phyloP scores from a whole-genome alignment of 2,797 vertebrate species.

The Centropyge bicolor region DNA sequence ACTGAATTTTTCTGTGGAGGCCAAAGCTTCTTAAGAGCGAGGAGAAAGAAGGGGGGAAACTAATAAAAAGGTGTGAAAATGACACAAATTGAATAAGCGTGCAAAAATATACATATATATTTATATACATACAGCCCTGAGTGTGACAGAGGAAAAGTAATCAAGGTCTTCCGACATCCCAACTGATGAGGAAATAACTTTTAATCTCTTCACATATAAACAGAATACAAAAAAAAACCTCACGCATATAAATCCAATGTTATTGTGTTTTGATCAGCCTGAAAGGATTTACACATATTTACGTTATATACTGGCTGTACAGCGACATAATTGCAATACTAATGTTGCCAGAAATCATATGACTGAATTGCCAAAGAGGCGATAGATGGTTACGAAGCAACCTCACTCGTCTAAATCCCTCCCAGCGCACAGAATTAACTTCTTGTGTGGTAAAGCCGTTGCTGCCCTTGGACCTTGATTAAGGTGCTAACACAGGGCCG shows the following conservation, averaged over 20 bases:
- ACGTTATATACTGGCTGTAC: not conserved
- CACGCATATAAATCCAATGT: not conserved
- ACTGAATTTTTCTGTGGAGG: conserved; percentile 75
- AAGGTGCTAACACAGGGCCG: conserved; percentile 44
- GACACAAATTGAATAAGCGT: conserved; percentile 66
- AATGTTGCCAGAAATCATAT: not conserved
- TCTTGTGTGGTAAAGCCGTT: conserved; percentile 33
- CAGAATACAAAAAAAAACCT: conserved; percentile 17
- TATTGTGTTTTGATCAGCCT: conserved; percentile 21
- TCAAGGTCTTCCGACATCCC: conserved; percentile 60
- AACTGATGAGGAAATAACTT: conserved; percentile 46
- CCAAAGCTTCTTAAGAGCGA: conserved; percentile 73
- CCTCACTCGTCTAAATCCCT: conserved; percentile 24
- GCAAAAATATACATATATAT: conserved; percentile 47
- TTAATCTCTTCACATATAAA: conserved; percentile 17
- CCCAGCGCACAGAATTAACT: conserved; percentile 42
- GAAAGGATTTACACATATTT: conserved; percentile 22
- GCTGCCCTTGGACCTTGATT: conserved; percentile 67
- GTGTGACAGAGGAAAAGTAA: conserved; percentile 52
- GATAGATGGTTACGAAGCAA: conserved; percentile 26
- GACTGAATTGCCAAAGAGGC: conserved; percentile 12
- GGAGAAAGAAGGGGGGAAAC: conserved; percentile 47
- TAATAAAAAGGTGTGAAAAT: conserved; percentile 77
- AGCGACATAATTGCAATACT: not conserved
- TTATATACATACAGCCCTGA: conserved; percentile 29